Evolutionary conservation across 1,140 invertebrate genomes (phyloP).

Genomic region (Ruditapes philippinarum): DNA sequence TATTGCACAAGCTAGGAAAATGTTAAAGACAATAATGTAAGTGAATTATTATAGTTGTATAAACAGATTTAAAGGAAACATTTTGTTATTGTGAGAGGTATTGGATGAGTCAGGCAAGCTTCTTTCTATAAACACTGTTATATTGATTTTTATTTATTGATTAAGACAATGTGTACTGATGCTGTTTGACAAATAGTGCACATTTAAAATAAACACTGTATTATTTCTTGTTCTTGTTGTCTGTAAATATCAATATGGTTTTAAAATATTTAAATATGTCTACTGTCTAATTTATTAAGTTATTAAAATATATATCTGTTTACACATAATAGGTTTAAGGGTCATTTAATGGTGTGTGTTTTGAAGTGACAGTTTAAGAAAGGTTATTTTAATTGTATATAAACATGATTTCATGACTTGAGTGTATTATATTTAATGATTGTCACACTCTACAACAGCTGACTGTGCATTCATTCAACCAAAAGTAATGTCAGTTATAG

Average conservation of each 20-base stretch:
- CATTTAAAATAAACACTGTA: neutral
- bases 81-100: neutral
- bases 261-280: too few relatives aligned
- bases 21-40: neutral
- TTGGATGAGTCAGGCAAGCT: neutral
- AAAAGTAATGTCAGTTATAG: neutral
- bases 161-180: neutral
- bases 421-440: neutral
- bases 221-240: neutral
- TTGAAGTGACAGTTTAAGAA: too few relatives aligned
- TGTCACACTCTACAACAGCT: neutral
- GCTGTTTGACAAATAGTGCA: neutral
- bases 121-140: neutral
- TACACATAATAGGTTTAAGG: too few relatives aligned
- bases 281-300: too few relatives aligned
- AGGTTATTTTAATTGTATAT: too few relatives aligned
- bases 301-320: too few relatives aligned
- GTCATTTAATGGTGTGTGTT: too few relatives aligned
- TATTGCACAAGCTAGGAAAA: neutral
- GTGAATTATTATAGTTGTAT: neutral
- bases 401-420: neutral
- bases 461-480: neutral
- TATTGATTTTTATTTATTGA: slow-evolving; percentile 27
- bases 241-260: too few relatives aligned
- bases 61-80: neutral